These are phyloP conservation scores for Sparus aurata DNA, from an alignment of 2,797 vertebrate genomes.

Conservation along the genomic window DNA sequence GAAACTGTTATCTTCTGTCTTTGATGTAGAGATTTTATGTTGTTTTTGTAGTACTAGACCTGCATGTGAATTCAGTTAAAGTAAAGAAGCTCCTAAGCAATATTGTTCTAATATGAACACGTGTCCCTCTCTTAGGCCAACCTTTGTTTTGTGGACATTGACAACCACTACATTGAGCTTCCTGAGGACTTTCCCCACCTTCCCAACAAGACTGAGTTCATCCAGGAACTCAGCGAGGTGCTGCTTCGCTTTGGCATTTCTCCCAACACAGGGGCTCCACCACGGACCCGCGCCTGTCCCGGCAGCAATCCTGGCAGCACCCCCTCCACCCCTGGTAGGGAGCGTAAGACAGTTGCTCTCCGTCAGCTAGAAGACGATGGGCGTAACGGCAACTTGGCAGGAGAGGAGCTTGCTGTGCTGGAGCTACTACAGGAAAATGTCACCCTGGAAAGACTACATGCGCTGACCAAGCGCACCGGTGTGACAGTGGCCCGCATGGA, in stretches of 20 bases:
- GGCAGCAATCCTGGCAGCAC: conserved; percentile 79
- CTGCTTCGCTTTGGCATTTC: conserved; percentile 89
- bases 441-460: conserved; percentile 91
- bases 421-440: conserved; percentile 92
- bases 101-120: not conserved
- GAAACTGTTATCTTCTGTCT: not conserved
- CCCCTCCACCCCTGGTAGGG: conserved; percentile 78
- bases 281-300: conserved; percentile 80
- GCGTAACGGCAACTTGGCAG: conserved; percentile 90
- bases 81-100: not conserved
- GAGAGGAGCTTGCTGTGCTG: conserved; percentile 86
- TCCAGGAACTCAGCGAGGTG: conserved; percentile 93
- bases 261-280: conserved; percentile 80
- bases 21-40: not conserved
- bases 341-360: conserved; percentile 84
- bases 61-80: too few relatives aligned
- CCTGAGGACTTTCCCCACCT: conserved; percentile 96
- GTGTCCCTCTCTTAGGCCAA: conserved; percentile 86
- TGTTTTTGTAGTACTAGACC: not conserved
- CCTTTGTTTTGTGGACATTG: conserved; percentile 95
- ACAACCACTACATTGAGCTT: conserved; percentile 93
- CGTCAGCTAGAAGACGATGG: conserved; percentile 90
- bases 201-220: conserved; percentile 92
- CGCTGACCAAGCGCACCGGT: conserved; percentile 90
- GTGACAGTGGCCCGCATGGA: conserved; percentile 89